A percentile compares a stretch with the other conserved stretches of the same genome.
Evolutionary conservation across 1,140 invertebrate species (phyloP).

Genomic region (Lutraria rhynchaena): DNA sequence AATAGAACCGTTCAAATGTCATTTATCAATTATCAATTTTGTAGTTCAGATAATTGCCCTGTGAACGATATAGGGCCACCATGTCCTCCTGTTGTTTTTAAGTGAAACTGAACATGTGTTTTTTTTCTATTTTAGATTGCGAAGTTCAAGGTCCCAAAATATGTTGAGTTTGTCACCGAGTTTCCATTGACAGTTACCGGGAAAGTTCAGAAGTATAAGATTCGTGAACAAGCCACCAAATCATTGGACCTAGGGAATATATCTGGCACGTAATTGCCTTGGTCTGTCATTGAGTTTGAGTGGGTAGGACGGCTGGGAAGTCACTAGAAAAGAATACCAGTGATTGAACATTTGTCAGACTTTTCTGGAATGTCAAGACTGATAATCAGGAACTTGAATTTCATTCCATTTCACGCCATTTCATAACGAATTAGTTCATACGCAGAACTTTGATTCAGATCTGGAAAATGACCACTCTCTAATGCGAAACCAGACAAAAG

Average conservation of each 20-base stretch:
- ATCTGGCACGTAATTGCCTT: neutral
- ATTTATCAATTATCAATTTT: too few species aligned
- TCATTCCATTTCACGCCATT: too few species aligned
- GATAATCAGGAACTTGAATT: too few species aligned
- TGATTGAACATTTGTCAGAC: neutral
- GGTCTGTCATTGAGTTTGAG: neutral
- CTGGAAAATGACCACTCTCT: too few species aligned
- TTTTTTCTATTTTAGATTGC: constrained; percentile 86
- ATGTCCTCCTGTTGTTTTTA: neutral
- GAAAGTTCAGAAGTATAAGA: constrained; percentile 90
- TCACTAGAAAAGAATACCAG: neutral
- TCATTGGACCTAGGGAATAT: constrained; percentile 75
- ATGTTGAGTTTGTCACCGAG: constrained; percentile 86
- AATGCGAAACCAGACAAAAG: too few species aligned
- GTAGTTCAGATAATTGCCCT: too few species aligned
- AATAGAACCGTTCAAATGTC: too few species aligned
- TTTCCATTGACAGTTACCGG: constrained; percentile 93
- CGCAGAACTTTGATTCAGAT: too few species aligned
- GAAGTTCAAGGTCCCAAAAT: constrained; percentile 91
- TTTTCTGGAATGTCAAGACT: neutral
- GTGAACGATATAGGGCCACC: too few species aligned
- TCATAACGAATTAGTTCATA: too few species aligned
- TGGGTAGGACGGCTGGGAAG: neutral
- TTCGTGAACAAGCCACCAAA: constrained; percentile 82
- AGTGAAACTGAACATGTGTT: too few species aligned